Percentiles rank a stretch among this genome's conserved stretches.
These are phyloP conservation scores for Liparis tanakae DNA, from an alignment of 2,797 vertebrate genomes.

Conservation along the genomic window DNA sequence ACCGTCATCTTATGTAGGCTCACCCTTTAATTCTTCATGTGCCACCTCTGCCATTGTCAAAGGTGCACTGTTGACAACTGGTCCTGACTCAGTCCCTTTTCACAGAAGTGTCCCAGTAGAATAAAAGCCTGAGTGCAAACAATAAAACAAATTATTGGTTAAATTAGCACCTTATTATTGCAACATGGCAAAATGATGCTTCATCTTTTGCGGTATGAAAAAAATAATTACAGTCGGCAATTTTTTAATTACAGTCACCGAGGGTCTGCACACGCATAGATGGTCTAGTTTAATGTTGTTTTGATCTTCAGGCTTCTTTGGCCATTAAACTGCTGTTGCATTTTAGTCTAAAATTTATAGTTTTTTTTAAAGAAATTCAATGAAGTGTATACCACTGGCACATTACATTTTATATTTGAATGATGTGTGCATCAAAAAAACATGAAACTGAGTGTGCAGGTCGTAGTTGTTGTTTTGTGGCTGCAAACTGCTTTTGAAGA, in stretches of 20 bases:
- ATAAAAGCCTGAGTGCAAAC: background rate
- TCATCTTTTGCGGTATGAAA: background rate
- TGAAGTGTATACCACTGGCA: background rate
- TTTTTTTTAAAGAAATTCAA: conserved; percentile 16
- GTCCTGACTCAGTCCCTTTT: background rate
- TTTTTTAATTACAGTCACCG: background rate
- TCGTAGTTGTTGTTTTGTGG: background rate
- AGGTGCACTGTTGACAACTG: background rate
- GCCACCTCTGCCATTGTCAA: background rate
- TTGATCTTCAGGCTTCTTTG: conserved; percentile 32
- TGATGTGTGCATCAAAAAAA: background rate
- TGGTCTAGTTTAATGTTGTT: conserved; percentile 28
- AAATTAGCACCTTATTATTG: background rate
- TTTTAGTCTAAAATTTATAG: conserved; percentile 1
- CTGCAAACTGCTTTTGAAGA: background rate
- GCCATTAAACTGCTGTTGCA: conserved; percentile 7
- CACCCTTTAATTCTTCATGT: background rate
- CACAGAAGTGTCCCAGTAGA: background rate
- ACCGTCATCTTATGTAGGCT: background rate
- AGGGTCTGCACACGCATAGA: conserved; percentile 4
- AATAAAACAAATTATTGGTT: background rate
- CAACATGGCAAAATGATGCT: conserved; percentile 8
- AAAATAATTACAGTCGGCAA: background rate
- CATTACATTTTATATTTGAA: background rate
- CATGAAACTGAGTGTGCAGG: background rate